Conservation (phyloP, 2,113 vertebrate genomes). For the Amia ocellicauda region DNA sequence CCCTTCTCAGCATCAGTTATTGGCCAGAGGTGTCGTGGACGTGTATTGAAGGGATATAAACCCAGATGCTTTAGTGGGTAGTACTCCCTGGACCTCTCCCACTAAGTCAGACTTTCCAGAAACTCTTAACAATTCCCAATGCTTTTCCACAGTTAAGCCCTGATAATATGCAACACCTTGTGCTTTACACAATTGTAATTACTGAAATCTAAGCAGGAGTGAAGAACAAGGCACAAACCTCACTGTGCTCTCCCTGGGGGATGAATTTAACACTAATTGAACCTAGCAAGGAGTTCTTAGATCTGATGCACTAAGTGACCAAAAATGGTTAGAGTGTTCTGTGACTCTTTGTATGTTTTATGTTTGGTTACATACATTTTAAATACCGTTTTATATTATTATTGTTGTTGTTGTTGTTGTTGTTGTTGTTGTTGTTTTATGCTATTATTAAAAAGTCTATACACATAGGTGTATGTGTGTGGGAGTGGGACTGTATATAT, state of each 20-base stretch:
- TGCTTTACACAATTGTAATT: constrained; percentile 26
- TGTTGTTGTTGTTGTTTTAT: no score
- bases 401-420: no score
- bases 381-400: no score
- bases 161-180: constrained; percentile 26
- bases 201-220: constrained; percentile 15
- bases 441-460: no score
- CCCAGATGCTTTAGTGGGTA: not conserved
- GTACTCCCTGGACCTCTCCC: not conserved
- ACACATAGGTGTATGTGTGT: no score
- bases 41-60: no score
- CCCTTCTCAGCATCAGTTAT: no score
- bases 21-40: no score
- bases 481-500: no score
- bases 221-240: not conserved
- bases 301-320: constrained; percentile 26
- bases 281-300: constrained; percentile 25
- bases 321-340: constrained; percentile 38
- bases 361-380: no score
- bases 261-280: constrained; percentile 30
- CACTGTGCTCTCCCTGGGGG: constrained; percentile 4
- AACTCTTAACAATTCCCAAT: not conserved
- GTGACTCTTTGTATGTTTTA: no score
- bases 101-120: not conserved
- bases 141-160: constrained; percentile 22